Evolutionary conservation across 2,113 vertebrate genomes (phyloP), one percentile per base, ranked within the genome.

Genomic region (Cebus imitator): DNA sequence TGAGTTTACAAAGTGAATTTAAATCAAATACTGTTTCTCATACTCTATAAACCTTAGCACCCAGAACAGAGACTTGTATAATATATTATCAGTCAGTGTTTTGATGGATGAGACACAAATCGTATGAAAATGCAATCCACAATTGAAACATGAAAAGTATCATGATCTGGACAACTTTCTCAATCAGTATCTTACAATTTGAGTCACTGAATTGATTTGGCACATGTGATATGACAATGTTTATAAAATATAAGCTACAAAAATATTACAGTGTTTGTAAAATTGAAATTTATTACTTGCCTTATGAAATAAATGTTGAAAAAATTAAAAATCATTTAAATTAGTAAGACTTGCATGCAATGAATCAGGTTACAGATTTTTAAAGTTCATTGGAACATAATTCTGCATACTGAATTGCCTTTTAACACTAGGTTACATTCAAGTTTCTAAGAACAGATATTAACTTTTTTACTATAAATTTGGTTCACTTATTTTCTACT

Each of bases 361-460:
- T 82, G 27, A 61, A 91, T 96, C 52, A 95, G 35, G n/a, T 75
- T 75, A 81, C 27, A 93, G 73, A 93, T 83, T 43, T 87, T 5
- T 88, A n/a, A 91, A 86, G 61, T 75, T 89, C 55, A 91, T 95
- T 91, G 57, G 66, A 45, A 87, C 14, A 91, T 50, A 96, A 86
- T 89, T 57, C 23, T 37, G 10, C 27, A 87, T 57, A 81, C 1
- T 48, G 25, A 95, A 84, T 17, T 78, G 61, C 6, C 35, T 93
- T 93, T 97, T 58, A 90, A 52, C 16, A 72, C 55, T 37, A 12
- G 48, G 91, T 72, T 86, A 48, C 43, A 87, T 13, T 94, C 32
- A 68, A 50, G 37, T 61, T 97, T 88, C 80, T 87, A 84, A 81
- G 25, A 82, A 88, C 3, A 94, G 82, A 70, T 68, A 50, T 30